Evolutionary conservation across 1,140 invertebrate genomes (phyloP), one percentile per base, ranked within the genome.

Genomic region (Drosophila lowei): DNA sequence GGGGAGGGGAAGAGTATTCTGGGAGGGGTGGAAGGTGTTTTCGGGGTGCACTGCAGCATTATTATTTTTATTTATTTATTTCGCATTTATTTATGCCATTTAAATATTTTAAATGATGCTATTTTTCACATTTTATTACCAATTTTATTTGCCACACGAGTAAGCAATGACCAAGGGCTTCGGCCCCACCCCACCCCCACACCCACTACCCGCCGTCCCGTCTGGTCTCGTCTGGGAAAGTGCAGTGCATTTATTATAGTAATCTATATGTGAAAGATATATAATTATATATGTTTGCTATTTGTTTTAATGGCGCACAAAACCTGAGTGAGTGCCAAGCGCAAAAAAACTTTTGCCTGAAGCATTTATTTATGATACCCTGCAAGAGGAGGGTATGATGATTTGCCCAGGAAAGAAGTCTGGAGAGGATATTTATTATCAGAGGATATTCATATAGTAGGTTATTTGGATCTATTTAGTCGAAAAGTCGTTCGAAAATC

Each of bases 71-170:
- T 88, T 83, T 86, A 83, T 88, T 88, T 88, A 88, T 86, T 78
- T 68, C 78, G 63, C 79, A 86, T 78, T 73, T 86, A 86, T 86
- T 78, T 88, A 86, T 76, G 83, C 50, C 81, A 56, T 83, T 83
- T 88, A 76, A 86, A 86, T 79, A 76, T 72, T 88, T 88, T 72
- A 83, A 88, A 83, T 74, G 66, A 79, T 48, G 83, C 83, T 79
- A 86, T 86, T 88, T 83, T 79, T 88, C 83, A 86, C 74, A 79
- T 83, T 83, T 88, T 86, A 88, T 88, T 79, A 88, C 83, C 83
- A 81, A 86, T 86, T 86, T 83, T 86, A 88, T 88, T 48, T 72
- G 57, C 63, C 59, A 47, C 50, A 50, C 58, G 71, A 52, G 63
- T 59, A 46, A 43, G 64, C 53, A 63, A 34, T 55, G 56, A 25